Conservation (phyloP, 64 coral and sea anemone genomes). For the Trachythela sp. region DNA sequence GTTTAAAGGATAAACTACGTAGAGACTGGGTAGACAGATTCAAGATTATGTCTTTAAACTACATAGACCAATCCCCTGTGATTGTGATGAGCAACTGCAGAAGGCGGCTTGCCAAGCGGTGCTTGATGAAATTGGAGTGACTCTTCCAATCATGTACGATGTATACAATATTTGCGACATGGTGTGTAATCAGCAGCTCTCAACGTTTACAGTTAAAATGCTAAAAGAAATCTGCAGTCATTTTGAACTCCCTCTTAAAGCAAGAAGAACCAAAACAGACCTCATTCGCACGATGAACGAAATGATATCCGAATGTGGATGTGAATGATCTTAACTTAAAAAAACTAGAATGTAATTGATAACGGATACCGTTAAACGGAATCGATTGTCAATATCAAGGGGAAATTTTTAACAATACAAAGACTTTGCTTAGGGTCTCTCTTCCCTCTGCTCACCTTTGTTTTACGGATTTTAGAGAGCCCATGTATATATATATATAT, state of each 20-base stretch:
- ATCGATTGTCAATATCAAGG: neutral
- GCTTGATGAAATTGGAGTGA: neutral
- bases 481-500: too few relatives aligned
- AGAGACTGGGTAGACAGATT: slow-evolving; percentile 33
- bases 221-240: neutral
- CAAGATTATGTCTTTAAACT: neutral
- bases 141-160: neutral
- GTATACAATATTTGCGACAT: neutral
- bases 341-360: neutral
- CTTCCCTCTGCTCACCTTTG: neutral
- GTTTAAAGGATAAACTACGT: slow-evolving; percentile 33
- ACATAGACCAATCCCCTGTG: neutral
- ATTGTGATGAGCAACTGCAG: slow-evolving; percentile 37
- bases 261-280: neutral
- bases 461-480: neutral
- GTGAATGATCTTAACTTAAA: neutral
- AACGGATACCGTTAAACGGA: too few relatives aligned
- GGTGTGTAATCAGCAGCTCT: neutral
- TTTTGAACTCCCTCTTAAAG: neutral
- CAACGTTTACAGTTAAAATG: neutral
- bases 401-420: neutral
- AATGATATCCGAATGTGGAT: neutral
- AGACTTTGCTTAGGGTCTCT: neutral
- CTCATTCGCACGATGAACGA: neutral
- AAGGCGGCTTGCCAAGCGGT: slow-evolving; percentile 1